These are phyloP conservation scores for Andricus curvator DNA, from an alignment of 2,888 invertebrate genomes.

Conservation along the genomic window DNA sequence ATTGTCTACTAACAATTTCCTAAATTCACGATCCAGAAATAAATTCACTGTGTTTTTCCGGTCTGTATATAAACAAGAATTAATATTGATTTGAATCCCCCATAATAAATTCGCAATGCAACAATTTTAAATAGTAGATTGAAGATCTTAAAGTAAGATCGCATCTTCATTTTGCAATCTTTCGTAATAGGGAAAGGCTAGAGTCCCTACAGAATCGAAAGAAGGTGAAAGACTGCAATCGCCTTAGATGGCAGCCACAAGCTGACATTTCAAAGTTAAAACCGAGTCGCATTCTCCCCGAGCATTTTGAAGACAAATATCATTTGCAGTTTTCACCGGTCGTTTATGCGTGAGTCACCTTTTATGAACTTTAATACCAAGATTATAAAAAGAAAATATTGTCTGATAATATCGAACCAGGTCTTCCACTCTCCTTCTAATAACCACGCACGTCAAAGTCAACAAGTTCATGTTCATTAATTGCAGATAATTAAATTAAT, in stretches of 20 bases:
- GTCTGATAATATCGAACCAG: neutral
- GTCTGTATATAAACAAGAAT: too few relatives aligned
- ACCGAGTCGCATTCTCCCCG: neutral
- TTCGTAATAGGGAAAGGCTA: slow-evolving; percentile 42
- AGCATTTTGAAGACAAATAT: slow-evolving; percentile 13
- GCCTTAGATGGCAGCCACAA: neutral
- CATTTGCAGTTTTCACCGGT: slow-evolving; percentile 22
- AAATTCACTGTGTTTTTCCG: too few relatives aligned
- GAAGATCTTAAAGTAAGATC: neutral
- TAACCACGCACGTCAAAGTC: neutral
- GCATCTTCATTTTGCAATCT: slow-evolving; percentile 16
- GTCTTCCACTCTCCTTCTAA: neutral
- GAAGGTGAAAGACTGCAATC: slow-evolving; percentile 24
- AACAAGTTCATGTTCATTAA: neutral
- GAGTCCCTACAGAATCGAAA: neutral
- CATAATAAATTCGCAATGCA: slow-evolving; percentile 36
- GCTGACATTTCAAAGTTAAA: slow-evolving; percentile 43
- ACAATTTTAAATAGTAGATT: slow-evolving; percentile 17
- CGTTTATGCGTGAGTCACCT: slow-evolving; percentile 29
- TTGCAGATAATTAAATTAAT: neutral
- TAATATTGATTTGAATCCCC: neutral
- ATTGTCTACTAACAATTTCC: too few relatives aligned
- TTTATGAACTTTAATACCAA: slow-evolving; percentile 33
- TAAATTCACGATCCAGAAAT: too few relatives aligned
- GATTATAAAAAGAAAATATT: neutral